A percentile compares a stretch with the other conserved stretches of the same genome.
These are phyloP conservation scores for Labroides dimidiatus DNA, from an alignment of 2,797 vertebrate genomes.

Conservation along the genomic window DNA sequence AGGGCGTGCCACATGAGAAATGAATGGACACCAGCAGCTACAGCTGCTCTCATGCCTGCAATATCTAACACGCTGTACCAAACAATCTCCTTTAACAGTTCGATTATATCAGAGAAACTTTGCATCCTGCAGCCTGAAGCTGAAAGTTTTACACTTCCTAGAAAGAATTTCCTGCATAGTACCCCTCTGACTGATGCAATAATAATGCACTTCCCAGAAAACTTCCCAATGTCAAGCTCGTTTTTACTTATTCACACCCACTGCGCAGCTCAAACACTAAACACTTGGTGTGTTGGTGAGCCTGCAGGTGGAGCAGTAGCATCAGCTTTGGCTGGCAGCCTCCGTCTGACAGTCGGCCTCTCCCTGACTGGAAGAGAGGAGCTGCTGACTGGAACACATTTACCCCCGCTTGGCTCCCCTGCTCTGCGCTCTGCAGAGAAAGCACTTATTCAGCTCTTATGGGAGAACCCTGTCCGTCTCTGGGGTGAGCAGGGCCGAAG, in stretches of 20 bases:
- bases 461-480: slow-evolving; percentile 69
- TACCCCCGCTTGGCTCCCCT: slow-evolving; percentile 22
- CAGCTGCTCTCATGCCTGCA: slow-evolving; percentile 15
- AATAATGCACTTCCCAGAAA: slow-evolving; percentile 3
- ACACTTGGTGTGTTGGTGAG: slow-evolving; percentile 49
- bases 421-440: slow-evolving; percentile 66
- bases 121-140: not conserved
- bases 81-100: not conserved
- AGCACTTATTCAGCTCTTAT: slow-evolving; percentile 84
- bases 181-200: not conserved
- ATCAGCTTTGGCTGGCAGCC: slow-evolving; percentile 77
- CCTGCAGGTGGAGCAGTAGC: slow-evolving; percentile 88
- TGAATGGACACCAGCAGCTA: slow-evolving; percentile 29
- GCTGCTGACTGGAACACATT: slow-evolving; percentile 82
- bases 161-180: not conserved
- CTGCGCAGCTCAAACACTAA: not conserved
- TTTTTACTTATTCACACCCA: slow-evolving; percentile 28
- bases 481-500: slow-evolving; percentile 62
- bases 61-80: not conserved
- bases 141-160: not conserved
- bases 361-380: slow-evolving; percentile 68
- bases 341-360: slow-evolving; percentile 58
- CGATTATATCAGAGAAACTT: not conserved
- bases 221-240: slow-evolving; percentile 28
- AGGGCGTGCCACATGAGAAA: slow-evolving; percentile 62